Base-by-base conservation (phyloP, 2,113 vertebrate genomes). In the Hoplias malabaricus region DNA sequence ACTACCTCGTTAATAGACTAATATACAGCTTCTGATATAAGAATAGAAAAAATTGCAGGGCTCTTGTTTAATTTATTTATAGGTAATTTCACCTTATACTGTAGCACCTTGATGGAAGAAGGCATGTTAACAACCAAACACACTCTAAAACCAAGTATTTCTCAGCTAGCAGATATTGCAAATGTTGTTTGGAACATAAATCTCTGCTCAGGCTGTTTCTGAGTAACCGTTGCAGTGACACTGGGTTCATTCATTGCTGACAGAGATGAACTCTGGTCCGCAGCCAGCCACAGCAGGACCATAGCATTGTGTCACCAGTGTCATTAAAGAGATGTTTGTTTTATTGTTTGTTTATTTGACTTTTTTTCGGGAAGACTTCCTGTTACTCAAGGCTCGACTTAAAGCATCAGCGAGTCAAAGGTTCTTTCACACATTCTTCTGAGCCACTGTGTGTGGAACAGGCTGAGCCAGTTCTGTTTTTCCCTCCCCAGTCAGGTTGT, bases 181-280 rank as follows among this genome's bases (percentile, higher is more conserved):
- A n/a, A n/a, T n/a, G n/a, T n/a, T n/a, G n/a, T n/a, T n/a, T n/a
- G n/a, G n/a, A n/a, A n/a, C n/a, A n/a, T n/a, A n/a, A n/a, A n/a
- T n/a, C n/a, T n/a, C n/a, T n/a, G n/a, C n/a, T n/a, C n/a, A n/a
- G n/a, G n/a, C n/a, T n/a, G n/a, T n/a, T n/a, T n/a, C n/a, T n/a
- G n/a, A n/a, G n/a, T n/a, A n/a, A n/a, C n/a, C n/a, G n/a, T n/a
- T 79, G 33, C 23, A 73, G 3, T 43, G 61, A 79, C 69, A 79
- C 77, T 73, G 61, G 61, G 12, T 67, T 59, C 69, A 73, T 79
- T 79, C 77, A 79, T 50, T 40, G 50, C 25, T 11, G 31, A 33
- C 61, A 36, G n/a, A n/a, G n/a, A n/a, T n/a, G n/a, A 73, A 54
- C 69, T 67, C 36, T 43, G 76, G 53, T 19, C 38, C 59, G 50